Evolutionary conservation across 2,888 invertebrate species (phyloP).

Genomic region (Amblyteles armatorius): DNA sequence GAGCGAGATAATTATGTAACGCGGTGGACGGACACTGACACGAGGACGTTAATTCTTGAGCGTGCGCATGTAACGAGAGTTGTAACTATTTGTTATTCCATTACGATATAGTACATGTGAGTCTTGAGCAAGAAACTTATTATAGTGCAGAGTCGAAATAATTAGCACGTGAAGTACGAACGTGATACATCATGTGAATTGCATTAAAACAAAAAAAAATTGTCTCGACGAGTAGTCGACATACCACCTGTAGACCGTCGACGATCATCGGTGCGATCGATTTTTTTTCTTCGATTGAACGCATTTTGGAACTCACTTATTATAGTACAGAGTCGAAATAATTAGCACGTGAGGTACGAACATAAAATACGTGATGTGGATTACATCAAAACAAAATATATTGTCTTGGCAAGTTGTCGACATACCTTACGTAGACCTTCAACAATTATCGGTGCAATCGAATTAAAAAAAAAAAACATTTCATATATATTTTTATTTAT

Average conservation of each 20-base stretch:
- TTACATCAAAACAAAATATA: neutral
- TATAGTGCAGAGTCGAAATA: slow-evolving; percentile 20
- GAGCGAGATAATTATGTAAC: slow-evolving; percentile 5
- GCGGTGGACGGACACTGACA: neutral
- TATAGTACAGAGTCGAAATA: slow-evolving; percentile 22
- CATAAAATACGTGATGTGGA: slow-evolving; percentile 12
- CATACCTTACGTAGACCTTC: neutral
- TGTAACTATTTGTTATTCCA: slow-evolving; percentile 45
- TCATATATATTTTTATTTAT: too few species aligned
- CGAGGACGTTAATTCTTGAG: slow-evolving; percentile 28
- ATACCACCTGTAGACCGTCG: neutral
- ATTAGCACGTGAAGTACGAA: slow-evolving; percentile 9
- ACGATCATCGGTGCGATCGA: neutral
- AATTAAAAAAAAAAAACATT: too few species aligned
- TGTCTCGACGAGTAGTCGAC: neutral
- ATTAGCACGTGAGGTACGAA: neutral
- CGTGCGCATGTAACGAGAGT: slow-evolving; percentile 11
- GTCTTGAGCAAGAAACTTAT: neutral
- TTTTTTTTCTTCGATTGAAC: neutral
- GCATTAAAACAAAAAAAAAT: neutral
- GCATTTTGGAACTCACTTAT: neutral
- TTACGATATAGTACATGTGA: slow-evolving; percentile 30
- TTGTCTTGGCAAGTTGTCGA: neutral
- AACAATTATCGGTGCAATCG: neutral
- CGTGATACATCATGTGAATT: slow-evolving; percentile 14